Conservation (phyloP, 2,113 vertebrate genomes). For the Crotalus horridus region DNA sequence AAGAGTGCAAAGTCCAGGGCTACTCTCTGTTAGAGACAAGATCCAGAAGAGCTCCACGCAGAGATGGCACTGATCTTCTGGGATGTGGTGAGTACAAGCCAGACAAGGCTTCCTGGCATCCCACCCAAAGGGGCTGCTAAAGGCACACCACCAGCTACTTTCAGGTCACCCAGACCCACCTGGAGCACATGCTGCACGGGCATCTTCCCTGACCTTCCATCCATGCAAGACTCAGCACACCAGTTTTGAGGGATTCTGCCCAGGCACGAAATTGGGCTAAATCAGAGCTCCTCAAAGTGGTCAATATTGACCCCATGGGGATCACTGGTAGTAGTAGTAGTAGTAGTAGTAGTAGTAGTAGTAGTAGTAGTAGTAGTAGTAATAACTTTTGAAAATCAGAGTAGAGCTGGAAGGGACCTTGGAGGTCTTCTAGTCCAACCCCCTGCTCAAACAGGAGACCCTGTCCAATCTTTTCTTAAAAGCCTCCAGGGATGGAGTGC, state of each 20-base stretch:
- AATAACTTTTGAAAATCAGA: not conserved
- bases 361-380: not conserved
- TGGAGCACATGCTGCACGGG: not conserved
- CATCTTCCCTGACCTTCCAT: not conserved
- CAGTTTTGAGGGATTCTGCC: not conserved
- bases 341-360: not conserved
- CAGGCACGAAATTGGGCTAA: not conserved
- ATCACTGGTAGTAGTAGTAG: not conserved
- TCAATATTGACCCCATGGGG: not conserved
- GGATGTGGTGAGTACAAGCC: conserved; percentile 46
- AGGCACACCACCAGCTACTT: not conserved
- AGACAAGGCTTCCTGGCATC: not conserved
- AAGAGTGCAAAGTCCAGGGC: conserved; percentile 6
- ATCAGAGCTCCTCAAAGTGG: not conserved
- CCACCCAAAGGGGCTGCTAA: not conserved
- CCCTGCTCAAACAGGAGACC: not conserved
- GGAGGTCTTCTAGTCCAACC: no score
- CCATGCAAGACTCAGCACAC: not conserved
- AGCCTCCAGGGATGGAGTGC: not conserved
- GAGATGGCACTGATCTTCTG: conserved; percentile 43
- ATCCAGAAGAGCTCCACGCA: not conserved
- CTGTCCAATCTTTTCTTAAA: not conserved
- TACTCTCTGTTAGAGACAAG: not conserved
- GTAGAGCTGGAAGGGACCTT: no score
- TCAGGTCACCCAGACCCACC: not conserved